A percentile compares a stretch with the other conserved stretches of the same genome.
Evolutionary conservation across 1,140 invertebrate genomes (phyloP).

Genomic region (Megalonaias nervosa): DNA sequence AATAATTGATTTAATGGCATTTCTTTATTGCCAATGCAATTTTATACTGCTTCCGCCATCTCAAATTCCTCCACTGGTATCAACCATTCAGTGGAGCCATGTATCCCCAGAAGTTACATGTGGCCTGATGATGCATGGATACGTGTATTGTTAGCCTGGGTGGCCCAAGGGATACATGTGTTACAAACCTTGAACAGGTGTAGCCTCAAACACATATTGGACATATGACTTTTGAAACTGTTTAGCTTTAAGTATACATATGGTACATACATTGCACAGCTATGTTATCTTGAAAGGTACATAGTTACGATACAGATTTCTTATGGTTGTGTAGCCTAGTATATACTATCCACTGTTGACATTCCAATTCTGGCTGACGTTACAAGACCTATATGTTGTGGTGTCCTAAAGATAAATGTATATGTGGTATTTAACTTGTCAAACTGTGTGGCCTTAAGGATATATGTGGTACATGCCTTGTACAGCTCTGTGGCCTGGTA

Average conservation of each 20-base stretch:
- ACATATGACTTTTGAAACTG: background rate
- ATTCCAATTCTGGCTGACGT: too few relatives aligned
- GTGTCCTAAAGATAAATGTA: background rate
- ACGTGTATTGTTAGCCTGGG: background rate
- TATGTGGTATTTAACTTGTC: background rate
- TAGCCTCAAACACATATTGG: background rate
- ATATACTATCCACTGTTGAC: too few relatives aligned
- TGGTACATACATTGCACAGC: slow-evolving; percentile 16
- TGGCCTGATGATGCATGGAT: background rate
- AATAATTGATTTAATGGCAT: too few relatives aligned
- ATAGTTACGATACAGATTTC: too few relatives aligned
- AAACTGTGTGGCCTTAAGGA: background rate
- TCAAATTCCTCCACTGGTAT: too few relatives aligned
- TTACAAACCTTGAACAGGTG: background rate
- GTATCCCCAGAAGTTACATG: background rate
- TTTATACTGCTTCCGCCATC: too few relatives aligned
- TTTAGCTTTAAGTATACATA: background rate
- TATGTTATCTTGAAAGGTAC: background rate
- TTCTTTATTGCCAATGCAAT: too few relatives aligned
- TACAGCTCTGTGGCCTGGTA: slow-evolving; percentile 57
- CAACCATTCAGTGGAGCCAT: too few relatives aligned
- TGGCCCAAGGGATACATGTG: too few relatives aligned
- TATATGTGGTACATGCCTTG: slow-evolving; percentile 42
- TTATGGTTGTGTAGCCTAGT: too few relatives aligned
- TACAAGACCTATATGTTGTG: background rate